Evolutionary conservation across 2,888 invertebrate species (phyloP), one percentile per base, ranked within the genome.

Genomic region (Ennomos fuscantarius): DNA sequence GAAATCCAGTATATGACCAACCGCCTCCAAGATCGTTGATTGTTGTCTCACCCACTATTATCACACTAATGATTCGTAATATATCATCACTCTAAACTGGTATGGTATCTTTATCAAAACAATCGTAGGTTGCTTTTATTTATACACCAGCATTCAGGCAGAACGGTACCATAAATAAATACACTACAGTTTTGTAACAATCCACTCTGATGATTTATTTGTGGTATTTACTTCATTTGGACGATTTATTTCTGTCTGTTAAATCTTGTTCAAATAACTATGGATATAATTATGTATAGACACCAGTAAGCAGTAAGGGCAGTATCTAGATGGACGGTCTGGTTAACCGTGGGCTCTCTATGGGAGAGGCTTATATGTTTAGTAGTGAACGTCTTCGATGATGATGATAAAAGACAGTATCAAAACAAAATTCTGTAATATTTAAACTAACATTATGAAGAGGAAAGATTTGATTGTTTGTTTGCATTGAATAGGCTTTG

Each of bases 41-140:
- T 12, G 10, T 43, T 43, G 11, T 31, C 24, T n/a, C 41, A n/a
- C 32, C 33, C 32, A 33, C 47, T 11, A 48, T 33, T 39, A 39
- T 39, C 12, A 0, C 12, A 13, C 39, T 32, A 48, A 39, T 40
- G 32, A 48, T 9, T 39, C 2, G n/a, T 32, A 10, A 48, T 48
- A 48, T 13, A 39, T 48, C 39, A 48, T 48, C 9, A 15, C 33
- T 13, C 36, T 11, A 31, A 47, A 39, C 47, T 8, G 24, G 47
- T 39, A 47, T 48, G 24, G 47, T 39, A 48, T 48, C 39, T 47
- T 13, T 48, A 48, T 32, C 47, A 13, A 33, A 46, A 48, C 47
- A 37, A 47, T 39, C 39, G 47, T 48, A 48, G 39, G 46, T 35
- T 35, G 36, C 32, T 37, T 10, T 48, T 39, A 48, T 48, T 48